Evolutionary conservation across 2,888 invertebrate species (phyloP).

Genomic region (Caenorhabditis sinica): DNA sequence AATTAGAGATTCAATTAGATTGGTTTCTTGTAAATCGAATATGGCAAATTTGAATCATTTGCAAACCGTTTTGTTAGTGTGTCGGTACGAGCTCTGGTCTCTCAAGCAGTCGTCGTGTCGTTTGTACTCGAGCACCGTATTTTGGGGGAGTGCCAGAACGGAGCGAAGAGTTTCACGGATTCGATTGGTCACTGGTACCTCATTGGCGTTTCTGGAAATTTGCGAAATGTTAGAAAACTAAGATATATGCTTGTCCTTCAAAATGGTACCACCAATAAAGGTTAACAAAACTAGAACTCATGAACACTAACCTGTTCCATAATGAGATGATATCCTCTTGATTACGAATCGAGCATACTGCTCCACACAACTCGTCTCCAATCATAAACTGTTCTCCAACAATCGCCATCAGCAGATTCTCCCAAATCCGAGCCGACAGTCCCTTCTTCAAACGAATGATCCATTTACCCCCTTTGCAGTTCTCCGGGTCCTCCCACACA

Average conservation of each 20-base stretch:
- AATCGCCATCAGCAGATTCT: slow-evolving; percentile 98
- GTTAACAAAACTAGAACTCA: too few relatives aligned
- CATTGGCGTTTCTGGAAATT: slow-evolving; percentile 91
- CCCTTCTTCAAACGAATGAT: slow-evolving; percentile 92
- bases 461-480: slow-evolving; percentile 98
- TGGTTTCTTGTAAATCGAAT: too few relatives aligned
- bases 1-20: background rate
- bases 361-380: slow-evolving; percentile 95
- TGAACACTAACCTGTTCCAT: slow-evolving; percentile 71
- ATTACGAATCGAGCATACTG: slow-evolving; percentile 95
- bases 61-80: slow-evolving; percentile 77
- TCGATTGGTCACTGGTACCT: slow-evolving; percentile 91
- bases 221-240: too few relatives aligned
- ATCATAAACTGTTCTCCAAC: slow-evolving; percentile 88
- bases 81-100: slow-evolving; percentile 85
- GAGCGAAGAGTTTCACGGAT: slow-evolving; percentile 96
- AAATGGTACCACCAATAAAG: too few relatives aligned
- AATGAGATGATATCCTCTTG: slow-evolving; percentile 86
- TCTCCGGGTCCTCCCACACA: slow-evolving; percentile 99
- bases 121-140: slow-evolving; percentile 94
- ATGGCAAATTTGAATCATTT: slow-evolving; percentile 16
- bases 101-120: slow-evolving; percentile 87
- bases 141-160: slow-evolving; percentile 94
- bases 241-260: too few relatives aligned
- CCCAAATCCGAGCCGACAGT: slow-evolving; percentile 89